These are phyloP conservation scores for Nyleta sp. DNA, from an alignment of 2,888 invertebrate species.

Conservation along the genomic window DNA sequence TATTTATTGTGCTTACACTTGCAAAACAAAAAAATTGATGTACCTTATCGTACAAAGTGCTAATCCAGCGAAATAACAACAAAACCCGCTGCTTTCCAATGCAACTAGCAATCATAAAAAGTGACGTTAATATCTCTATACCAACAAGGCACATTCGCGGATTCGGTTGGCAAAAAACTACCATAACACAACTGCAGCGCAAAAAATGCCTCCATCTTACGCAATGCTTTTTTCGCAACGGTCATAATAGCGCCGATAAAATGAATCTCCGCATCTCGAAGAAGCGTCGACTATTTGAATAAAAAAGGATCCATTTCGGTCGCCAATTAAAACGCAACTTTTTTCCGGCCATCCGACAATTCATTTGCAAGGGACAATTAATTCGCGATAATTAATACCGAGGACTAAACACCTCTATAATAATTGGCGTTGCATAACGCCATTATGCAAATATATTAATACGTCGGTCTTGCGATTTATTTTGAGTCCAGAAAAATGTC, in stretches of 20 bases:
- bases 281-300: conserved; percentile 1
- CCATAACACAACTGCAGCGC: background rate
- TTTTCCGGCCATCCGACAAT: background rate
- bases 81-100: background rate
- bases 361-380: background rate
- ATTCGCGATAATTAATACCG: conserved; percentile 13
- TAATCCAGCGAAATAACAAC: too few species aligned
- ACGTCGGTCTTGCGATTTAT: background rate
- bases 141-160: background rate
- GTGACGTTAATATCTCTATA: conserved; percentile 11
- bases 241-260: conserved; percentile 11
- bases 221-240: background rate
- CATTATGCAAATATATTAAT: conserved; percentile 19
- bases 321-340: background rate
- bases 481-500: background rate
- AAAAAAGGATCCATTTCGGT: background rate
- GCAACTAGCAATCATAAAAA: conserved; percentile 3
- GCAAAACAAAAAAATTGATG: too few species aligned
- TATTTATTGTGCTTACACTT: too few species aligned
- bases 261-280: background rate
- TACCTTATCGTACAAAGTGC: too few species aligned
- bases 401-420: conserved; percentile 5
- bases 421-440: conserved; percentile 4
- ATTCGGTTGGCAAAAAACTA: conserved; percentile 11
- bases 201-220: conserved; percentile 11